Evolutionary conservation across 2,888 invertebrate species (phyloP).

Genomic region (Luperina testacea): DNA sequence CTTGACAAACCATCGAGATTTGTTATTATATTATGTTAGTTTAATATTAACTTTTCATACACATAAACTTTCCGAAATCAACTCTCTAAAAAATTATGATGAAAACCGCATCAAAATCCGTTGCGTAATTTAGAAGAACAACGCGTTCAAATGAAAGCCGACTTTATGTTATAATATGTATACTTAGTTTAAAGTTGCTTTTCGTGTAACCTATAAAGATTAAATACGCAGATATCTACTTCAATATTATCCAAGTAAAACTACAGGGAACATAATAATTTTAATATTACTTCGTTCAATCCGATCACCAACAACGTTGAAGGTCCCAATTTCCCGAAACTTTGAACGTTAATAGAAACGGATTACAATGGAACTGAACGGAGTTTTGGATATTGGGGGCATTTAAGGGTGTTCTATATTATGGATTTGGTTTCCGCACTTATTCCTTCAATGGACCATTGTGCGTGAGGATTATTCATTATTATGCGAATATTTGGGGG

Average conservation of each 20-base stretch:
- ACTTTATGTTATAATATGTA: neutral
- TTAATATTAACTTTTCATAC: neutral
- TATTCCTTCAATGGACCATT: too few relatives aligned
- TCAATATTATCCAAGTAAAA: neutral
- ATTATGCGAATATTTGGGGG: conserved; percentile 1
- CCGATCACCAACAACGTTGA: conserved; percentile 16
- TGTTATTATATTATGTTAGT: neutral
- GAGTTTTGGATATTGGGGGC: conserved; percentile 13
- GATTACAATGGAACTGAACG: conserved; percentile 41
- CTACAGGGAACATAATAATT: conserved; percentile 22
- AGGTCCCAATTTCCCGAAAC: conserved; percentile 30
- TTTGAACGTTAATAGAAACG: conserved; percentile 50
- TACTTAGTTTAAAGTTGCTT: too few relatives aligned
- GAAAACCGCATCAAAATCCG: neutral
- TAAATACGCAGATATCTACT: neutral
- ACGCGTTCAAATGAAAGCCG: neutral
- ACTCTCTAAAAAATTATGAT: neutral
- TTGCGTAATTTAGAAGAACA: neutral
- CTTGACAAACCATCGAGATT: neutral
- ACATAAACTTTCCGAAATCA: neutral
- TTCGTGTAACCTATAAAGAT: neutral
- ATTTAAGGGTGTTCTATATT: neutral
- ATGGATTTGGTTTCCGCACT: too few relatives aligned
- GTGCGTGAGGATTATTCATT: conserved; percentile 21
- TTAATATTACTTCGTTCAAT: conserved; percentile 5